Conservation (phyloP, 2,797 vertebrate species). For the Natrix natrix region DNA sequence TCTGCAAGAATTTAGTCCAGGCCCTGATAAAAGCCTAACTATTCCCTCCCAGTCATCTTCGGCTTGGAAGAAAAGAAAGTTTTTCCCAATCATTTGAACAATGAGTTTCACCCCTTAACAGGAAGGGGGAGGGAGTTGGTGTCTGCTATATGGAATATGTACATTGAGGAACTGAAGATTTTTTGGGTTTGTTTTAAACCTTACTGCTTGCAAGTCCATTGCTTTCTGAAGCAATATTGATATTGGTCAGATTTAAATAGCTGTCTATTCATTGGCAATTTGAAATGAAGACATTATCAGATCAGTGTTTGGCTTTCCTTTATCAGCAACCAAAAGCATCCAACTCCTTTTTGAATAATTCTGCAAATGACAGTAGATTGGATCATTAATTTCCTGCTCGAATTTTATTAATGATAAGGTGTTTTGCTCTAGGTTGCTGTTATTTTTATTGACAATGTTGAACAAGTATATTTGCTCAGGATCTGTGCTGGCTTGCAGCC, state of each 20-base stretch:
- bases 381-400: slow-evolving; percentile 4
- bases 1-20: neutral
- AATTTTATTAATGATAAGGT: neutral
- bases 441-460: neutral
- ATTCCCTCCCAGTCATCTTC: neutral
- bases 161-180: neutral
- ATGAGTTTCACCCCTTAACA: neutral
- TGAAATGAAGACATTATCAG: slow-evolving; percentile 2
- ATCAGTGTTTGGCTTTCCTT: neutral
- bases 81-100: neutral
- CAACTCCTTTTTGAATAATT: neutral
- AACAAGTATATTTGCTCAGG: neutral
- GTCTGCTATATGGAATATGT: neutral
- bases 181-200: no score
- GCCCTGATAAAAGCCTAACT: neutral
- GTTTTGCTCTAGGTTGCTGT: neutral
- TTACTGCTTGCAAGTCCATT: neutral
- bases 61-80: neutral
- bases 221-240: neutral
- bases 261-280: neutral
- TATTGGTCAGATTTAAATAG: neutral
- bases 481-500: no score
- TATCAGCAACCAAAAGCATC: neutral
- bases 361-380: neutral
- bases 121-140: neutral